Percentiles rank a stretch among this genome's conserved stretches.
Evolutionary conservation across 1,140 invertebrate genomes (phyloP).

Genomic region (Hylyphantes graminicola): DNA sequence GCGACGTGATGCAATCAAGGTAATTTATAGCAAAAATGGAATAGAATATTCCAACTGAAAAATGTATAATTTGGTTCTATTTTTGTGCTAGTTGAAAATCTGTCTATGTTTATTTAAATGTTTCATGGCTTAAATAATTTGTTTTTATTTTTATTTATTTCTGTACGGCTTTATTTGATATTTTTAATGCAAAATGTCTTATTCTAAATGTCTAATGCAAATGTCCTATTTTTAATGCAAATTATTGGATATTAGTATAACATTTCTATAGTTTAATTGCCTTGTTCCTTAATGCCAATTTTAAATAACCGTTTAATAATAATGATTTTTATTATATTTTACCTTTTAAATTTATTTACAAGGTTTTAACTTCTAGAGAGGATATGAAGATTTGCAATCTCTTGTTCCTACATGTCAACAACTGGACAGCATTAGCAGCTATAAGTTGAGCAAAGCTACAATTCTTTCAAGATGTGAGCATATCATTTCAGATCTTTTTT

Average conservation of each 20-base stretch:
- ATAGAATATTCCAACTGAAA: too few relatives aligned
- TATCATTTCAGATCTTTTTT: constrained; percentile 64
- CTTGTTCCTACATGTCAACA: constrained; percentile 93
- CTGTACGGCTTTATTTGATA: too few relatives aligned
- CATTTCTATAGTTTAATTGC: too few relatives aligned
- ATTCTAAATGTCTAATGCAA: too few relatives aligned
- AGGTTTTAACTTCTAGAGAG: constrained; percentile 72
- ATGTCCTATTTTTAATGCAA: too few relatives aligned
- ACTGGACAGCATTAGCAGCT: constrained; percentile 79
- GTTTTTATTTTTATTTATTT: neutral
- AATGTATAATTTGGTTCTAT: too few relatives aligned
- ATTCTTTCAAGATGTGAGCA: constrained; percentile 84
- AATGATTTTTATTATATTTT: neutral
- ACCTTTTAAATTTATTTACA: neutral
- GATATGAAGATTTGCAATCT: constrained; percentile 90
- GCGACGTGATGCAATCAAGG: constrained; percentile 93
- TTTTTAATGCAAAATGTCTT: too few relatives aligned
- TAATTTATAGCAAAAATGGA: constrained; percentile 37
- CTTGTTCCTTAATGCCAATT: too few relatives aligned
- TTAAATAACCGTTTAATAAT: neutral
- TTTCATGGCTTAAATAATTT: neutral
- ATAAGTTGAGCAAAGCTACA: constrained; percentile 96
- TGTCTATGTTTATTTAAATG: neutral
- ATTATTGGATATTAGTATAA: too few relatives aligned
- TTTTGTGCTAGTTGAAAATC: too few relatives aligned